These are phyloP conservation scores for Sphyrna mokarran DNA, from an alignment of 2,113 vertebrate genomes.

Conservation along the genomic window DNA sequence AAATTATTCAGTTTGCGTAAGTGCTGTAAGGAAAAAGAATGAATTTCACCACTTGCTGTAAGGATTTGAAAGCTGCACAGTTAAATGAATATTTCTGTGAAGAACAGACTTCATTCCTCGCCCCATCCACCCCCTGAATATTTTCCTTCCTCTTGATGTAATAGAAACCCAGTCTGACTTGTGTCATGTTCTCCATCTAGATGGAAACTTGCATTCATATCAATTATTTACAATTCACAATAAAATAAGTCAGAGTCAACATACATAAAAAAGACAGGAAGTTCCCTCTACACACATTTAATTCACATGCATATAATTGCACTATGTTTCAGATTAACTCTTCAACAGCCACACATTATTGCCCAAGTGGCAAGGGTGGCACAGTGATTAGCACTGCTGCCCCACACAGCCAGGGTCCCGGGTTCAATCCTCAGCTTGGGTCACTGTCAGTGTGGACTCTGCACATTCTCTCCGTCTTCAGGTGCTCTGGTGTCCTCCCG, in stretches of 20 bases:
- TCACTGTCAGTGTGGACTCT: too few relatives aligned
- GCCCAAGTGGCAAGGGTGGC: background rate
- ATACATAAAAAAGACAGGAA: background rate
- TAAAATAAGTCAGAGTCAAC: background rate
- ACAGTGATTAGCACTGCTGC: too few relatives aligned
- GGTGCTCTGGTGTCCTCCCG: too few relatives aligned
- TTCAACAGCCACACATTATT: background rate
- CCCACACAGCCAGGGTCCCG: too few relatives aligned
- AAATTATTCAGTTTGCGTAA: constrained; percentile 97
- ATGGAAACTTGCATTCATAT: background rate
- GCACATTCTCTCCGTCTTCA: too few relatives aligned
- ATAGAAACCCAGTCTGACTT: background rate
- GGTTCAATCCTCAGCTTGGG: too few relatives aligned
- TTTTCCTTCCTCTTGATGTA: background rate
- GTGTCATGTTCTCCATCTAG: background rate
- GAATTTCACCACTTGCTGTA: background rate
- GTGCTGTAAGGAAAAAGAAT: constrained; percentile 62
- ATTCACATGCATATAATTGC: background rate
- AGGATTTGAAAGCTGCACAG: constrained; percentile 6
- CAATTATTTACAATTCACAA: background rate
- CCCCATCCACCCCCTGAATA: background rate
- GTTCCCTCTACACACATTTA: background rate
- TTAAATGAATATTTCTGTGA: background rate
- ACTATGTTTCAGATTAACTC: background rate
- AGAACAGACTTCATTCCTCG: background rate